Percentiles rank a stretch among this genome's conserved stretches.
phyloP scores from a whole-genome alignment of 2,113 vertebrate genomes.

The Psittacula cyanocephala region DNA sequence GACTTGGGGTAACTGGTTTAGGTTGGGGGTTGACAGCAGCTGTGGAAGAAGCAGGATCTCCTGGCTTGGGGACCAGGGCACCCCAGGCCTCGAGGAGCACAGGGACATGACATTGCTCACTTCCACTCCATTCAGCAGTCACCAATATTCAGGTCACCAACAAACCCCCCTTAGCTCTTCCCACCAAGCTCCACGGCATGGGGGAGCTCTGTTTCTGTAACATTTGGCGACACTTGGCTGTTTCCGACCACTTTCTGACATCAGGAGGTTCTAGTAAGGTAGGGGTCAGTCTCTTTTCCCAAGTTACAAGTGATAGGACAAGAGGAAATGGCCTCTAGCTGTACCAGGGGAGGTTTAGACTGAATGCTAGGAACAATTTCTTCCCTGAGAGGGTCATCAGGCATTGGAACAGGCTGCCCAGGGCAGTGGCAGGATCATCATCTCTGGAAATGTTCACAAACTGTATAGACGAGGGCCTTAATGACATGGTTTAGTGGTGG shows the following conservation, averaged over 20 bases:
- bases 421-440: background rate
- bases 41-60: fast-evolving
- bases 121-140: background rate
- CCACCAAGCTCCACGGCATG: background rate
- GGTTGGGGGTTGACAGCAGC: too few relatives aligned
- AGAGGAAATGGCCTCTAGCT: background rate
- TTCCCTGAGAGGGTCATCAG: background rate
- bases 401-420: background rate
- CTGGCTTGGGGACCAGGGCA: fast-evolving
- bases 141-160: background rate
- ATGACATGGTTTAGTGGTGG: background rate
- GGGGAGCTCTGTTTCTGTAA: background rate
- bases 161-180: background rate
- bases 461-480: background rate
- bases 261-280: background rate
- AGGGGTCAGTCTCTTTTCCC: background rate
- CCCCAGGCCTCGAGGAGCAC: background rate
- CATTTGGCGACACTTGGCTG: fast-evolving
- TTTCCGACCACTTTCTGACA: background rate
- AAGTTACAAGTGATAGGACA: background rate
- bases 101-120: background rate
- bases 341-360: background rate
- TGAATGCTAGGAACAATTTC: background rate
- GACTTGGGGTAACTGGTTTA: background rate
- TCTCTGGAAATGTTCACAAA: background rate